Percentiles rank a stretch among this genome's conserved stretches.
Conservation (phyloP, 2,888 invertebrate species). For the Ophioninae sp. region DNA sequence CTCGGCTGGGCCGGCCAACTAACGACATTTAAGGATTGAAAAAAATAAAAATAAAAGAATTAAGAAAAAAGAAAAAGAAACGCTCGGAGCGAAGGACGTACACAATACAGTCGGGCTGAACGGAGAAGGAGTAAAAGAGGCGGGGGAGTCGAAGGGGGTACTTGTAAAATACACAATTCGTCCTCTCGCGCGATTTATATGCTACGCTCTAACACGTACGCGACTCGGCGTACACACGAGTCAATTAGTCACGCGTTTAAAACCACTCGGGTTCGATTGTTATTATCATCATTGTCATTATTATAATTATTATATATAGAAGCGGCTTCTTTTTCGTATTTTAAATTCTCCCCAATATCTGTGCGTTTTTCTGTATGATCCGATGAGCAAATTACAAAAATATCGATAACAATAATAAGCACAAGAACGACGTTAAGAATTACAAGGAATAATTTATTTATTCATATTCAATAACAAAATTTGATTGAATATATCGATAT, state of each 20-base stretch:
- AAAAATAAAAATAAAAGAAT: conserved; percentile 9
- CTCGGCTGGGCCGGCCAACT: conserved; percentile 53
- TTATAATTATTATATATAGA: conserved; percentile 12
- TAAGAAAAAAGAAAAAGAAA: no score
- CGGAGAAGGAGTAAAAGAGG: no score
- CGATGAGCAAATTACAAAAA: no score
- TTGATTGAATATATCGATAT: neutral
- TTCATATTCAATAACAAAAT: no score
- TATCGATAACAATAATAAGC: no score
- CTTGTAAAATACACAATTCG: conserved; percentile 35
- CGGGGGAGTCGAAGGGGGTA: conserved; percentile 1
- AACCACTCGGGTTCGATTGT: conserved; percentile 4
- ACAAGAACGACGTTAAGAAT: no score
- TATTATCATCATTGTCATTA: no score
- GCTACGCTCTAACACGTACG: neutral
- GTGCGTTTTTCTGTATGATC: no score
- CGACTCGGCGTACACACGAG: conserved; percentile 22
- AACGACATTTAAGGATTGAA: conserved; percentile 63
- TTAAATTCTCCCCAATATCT: neutral
- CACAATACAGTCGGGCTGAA: no score
- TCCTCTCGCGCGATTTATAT: conserved; percentile 34
- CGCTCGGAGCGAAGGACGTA: no score
- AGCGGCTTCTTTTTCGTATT: conserved; percentile 3
- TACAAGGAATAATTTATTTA: no score
- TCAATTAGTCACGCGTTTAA: conserved; percentile 61